These are phyloP conservation scores for Pagrus major DNA, from an alignment of 2,113 vertebrate species.

Conservation along the genomic window DNA sequence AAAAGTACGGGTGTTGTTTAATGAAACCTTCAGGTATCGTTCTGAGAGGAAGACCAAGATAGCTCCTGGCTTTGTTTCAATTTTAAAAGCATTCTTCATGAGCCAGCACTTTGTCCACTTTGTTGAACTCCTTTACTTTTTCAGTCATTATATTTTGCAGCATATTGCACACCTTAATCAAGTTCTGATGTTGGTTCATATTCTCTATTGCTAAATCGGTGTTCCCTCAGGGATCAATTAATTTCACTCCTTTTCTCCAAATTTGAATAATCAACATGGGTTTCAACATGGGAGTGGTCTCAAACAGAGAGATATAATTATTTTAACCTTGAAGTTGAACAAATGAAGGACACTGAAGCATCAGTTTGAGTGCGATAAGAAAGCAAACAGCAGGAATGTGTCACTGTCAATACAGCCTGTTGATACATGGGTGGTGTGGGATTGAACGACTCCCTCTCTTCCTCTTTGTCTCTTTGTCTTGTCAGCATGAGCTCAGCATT, in stretches of 20 bases:
- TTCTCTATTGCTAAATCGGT: background rate
- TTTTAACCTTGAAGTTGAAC: background rate
- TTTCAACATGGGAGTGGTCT: background rate
- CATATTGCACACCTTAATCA: too few relatives aligned
- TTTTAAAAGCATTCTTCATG: background rate
- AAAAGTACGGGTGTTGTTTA: background rate
- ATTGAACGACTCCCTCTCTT: background rate
- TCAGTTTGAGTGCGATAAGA: background rate
- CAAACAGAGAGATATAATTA: background rate
- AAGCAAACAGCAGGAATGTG: constrained; percentile 30
- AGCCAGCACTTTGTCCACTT: background rate
- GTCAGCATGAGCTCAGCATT: background rate
- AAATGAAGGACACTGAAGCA: background rate
- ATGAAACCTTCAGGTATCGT: background rate
- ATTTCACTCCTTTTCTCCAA: background rate
- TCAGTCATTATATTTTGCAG: too few relatives aligned
- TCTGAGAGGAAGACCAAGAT: background rate
- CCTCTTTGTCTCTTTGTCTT: background rate
- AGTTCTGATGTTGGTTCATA: too few relatives aligned
- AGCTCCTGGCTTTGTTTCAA: background rate
- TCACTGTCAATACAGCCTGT: background rate
- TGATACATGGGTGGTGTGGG: constrained; percentile 6
- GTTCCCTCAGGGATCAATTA: constrained; percentile 16
- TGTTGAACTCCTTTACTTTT: too few relatives aligned
- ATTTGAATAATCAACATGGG: background rate